These are phyloP conservation scores for Loxodonta africana DNA, from an alignment of 2,113 vertebrate species.

Conservation along the genomic window DNA sequence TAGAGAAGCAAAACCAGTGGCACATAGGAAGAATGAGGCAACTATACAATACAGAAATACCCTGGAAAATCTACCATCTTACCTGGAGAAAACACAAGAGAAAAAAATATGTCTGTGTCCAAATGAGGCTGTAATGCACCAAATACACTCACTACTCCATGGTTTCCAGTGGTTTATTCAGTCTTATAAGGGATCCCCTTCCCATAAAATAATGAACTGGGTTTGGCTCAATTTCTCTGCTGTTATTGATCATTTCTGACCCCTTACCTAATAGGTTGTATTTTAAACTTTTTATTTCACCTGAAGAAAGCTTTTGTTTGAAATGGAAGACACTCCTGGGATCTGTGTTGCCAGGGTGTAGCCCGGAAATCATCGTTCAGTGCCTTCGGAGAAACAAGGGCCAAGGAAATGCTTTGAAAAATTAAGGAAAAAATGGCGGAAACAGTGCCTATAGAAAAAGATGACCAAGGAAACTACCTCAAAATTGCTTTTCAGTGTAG, in stretches of 20 bases:
- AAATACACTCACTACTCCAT: not conserved
- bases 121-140: not conserved
- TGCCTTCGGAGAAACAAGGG: not conserved
- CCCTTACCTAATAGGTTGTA: not conserved
- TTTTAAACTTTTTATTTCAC: not conserved
- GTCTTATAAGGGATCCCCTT: rapidly evolving
- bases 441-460: not conserved
- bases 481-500: not conserved
- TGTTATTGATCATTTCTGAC: not conserved
- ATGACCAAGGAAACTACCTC: not conserved
- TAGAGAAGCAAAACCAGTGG: no score
- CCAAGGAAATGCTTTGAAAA: not conserved
- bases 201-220: not conserved
- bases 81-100: slow-evolving; percentile 18
- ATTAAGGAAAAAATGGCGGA: not conserved
- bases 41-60: not conserved
- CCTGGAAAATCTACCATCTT: slow-evolving; percentile 55
- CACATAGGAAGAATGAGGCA: slow-evolving; percentile 62
- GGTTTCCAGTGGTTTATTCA: not conserved
- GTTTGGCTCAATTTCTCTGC: not conserved
- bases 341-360: rapidly evolving
- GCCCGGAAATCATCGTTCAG: not conserved
- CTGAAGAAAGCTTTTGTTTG: not conserved
- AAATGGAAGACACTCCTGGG: not conserved
- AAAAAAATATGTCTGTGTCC: not conserved